Base-by-base conservation (phyloP, 2,888 invertebrate species). In the Drosophila kanekoi region DNA sequence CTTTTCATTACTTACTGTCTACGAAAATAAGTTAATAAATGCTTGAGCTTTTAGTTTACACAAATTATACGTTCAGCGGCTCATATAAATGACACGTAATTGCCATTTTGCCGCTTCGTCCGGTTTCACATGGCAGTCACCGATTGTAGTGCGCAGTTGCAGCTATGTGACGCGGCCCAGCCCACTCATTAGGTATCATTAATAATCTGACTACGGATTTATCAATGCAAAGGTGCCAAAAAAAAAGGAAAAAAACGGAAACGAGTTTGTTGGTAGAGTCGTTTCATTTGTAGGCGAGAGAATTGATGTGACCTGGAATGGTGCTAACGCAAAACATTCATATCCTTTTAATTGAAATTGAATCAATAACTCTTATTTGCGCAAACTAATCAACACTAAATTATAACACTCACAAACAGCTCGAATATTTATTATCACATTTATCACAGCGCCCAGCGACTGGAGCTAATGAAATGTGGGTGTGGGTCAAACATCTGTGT, bases 321-420 rank as follows among this genome's bases (percentile, higher is more conserved):
- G 81, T 72, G 82, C 77, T 75, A 73, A 72, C 57, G 59, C 59
- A 68, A 72, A 78, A 77, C 86, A 87, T 86, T 79, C 87, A 79
- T 87, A 87, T 87, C 87, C 87, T 87, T 87, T 87, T 87, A 87
- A 87, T 87, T 87, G 87, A 87, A 87, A 87, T 85, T 77, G 86
- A 82, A 82, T 81, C 81, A 79, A 86, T 86, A 86, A 85, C 77
- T 86, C 85, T 87, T 82, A 85, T 85, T 86, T 85, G 85, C 80
- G 77, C 86, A 87, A 87, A 81, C 81, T 86, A 86, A 86, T 86
- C 87, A 87, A 85, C 87, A 87, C 81, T 87, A 86, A 86, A 87
- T 86, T 85, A 87, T 87, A 85, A 84, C 86, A 84, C 85, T 85
- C 76, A 71, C 81, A 81, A 85, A 82, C 85, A 82, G 82, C 82